Conservation (phyloP, 2,113 vertebrate species). For the Megaceryle torquata region DNA sequence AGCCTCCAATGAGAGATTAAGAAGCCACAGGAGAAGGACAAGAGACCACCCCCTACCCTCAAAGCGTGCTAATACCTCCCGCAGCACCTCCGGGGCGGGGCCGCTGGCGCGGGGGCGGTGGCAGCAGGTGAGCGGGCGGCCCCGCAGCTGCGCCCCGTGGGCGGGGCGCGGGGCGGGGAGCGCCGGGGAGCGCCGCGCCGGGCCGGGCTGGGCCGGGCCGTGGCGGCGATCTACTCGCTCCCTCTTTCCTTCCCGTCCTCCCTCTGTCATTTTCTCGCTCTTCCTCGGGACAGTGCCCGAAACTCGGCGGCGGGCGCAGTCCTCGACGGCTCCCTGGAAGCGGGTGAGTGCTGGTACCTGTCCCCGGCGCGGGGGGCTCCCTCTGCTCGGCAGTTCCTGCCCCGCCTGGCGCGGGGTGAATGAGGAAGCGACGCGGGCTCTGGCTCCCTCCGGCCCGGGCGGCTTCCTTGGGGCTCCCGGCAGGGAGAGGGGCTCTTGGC, state of each 20-base stretch:
- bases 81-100: too few species aligned
- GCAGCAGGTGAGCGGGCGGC: not conserved
- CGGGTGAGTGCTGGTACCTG: not conserved
- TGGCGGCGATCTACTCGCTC: not conserved
- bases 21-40: too few species aligned
- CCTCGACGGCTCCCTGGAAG: not conserved
- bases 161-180: not conserved
- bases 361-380: not conserved
- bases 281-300: not conserved
- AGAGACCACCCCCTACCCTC: too few species aligned
- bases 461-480: not conserved
- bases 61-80: too few species aligned
- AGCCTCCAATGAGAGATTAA: too few species aligned
- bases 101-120: too few species aligned
- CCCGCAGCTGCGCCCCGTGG: not conserved
- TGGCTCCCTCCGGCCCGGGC: not conserved
- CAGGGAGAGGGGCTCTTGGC: not conserved
- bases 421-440: slow-evolving; percentile 41
- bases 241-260: not conserved
- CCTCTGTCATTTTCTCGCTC: not conserved
- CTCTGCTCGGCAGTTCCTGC: not conserved
- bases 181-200: not conserved
- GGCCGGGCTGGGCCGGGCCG: not conserved
- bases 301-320: not conserved
- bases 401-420: slow-evolving; percentile 10